Conservation (phyloP, 2,113 vertebrate genomes). For the Podocnemis expansa region DNA sequence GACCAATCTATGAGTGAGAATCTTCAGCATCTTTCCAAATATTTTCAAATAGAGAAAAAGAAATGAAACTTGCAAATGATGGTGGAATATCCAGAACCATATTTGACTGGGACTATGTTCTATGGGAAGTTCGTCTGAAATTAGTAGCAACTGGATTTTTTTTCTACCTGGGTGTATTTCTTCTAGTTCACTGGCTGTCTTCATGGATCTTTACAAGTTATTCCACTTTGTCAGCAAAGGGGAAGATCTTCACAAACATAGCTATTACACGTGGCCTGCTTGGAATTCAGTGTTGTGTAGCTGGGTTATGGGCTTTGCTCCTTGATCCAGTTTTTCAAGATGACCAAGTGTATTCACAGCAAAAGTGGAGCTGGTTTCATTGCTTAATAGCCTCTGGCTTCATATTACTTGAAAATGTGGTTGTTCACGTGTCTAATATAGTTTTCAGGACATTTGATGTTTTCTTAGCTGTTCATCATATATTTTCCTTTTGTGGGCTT, state of each 20-base stretch:
- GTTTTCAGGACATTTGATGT: conserved; percentile 87
- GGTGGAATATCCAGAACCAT: conserved; percentile 2
- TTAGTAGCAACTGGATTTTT: conserved; percentile 83
- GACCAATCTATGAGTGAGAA: background rate
- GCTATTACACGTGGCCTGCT: conserved; percentile 88
- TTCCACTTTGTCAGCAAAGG: conserved; percentile 78
- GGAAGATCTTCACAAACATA: conserved; percentile 96
- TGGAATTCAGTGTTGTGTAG: conserved; percentile 85
- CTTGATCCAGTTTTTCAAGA: conserved; percentile 82
- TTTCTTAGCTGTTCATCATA: conserved; percentile 87
- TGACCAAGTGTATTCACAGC: conserved; percentile 85
- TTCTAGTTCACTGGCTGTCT: conserved; percentile 85
- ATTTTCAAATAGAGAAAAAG: background rate
- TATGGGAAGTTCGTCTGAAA: conserved; percentile 79
- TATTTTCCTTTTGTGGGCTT: conserved; percentile 90
- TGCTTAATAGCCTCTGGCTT: conserved; percentile 90
- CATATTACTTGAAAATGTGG: conserved; percentile 93
- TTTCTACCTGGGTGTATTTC: conserved; percentile 86
- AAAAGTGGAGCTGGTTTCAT: conserved; percentile 92
- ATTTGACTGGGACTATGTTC: conserved; percentile 83
- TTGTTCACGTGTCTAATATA: conserved; percentile 83
- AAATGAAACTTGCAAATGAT: conserved; percentile 59
- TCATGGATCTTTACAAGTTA: conserved; percentile 81
- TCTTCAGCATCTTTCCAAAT: background rate
- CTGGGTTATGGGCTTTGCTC: conserved; percentile 87